Base-by-base conservation (phyloP, 2,113 vertebrate species). In the Riparia riparia region DNA sequence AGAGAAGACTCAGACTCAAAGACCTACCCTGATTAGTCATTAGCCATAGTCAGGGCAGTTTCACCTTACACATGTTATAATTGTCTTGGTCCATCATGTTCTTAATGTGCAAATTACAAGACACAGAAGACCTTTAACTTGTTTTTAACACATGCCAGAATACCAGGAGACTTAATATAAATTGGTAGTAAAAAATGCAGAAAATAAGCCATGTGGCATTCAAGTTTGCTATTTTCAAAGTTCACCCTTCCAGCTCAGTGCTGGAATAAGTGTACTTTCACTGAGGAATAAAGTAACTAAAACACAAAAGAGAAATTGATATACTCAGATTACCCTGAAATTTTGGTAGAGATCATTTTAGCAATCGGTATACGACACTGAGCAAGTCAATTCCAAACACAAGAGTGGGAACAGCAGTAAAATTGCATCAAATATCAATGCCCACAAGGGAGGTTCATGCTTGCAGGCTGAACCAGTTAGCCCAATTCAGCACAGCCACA, bases 331-430 rank as follows among this genome's bases (percentile, higher is more conserved):
- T 31, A 86, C 66, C 16, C 22, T 2, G 6, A 73, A 58, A 54
- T 56, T 78, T 53, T 58, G 29, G 20, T 34, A 77, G 29, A 81
- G 12, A 50, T 5, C 7, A 37, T 56, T 86, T 64, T 4, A 56
- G 28, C 12, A 29, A 44, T 17, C 1, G 1, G 19, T 18, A 31
- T 14, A 14, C 21, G 41, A 22, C 0, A 1, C 0, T 54, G 32
- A 86, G 44, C 13, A 44, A 34, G 37, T 29, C 63, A 53, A 57
- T 82, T 88, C 58, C 65, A 68, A 88, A 88, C n/a, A 79, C 17
- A 32, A 12, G 29, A 58, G 17, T n/a, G 25, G 45, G 79, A 94
- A 80, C 13, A 84, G 50, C 28, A 86, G 65, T 22, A 76, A 53
- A 65, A 72, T 17, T 49, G 15, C 39, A 78, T 25, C n/a, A 82